Evolutionary conservation across 1,140 invertebrate species (phyloP), one percentile per base, ranked within the genome.

Genomic region (Pentalonia nigronervosa): DNA sequence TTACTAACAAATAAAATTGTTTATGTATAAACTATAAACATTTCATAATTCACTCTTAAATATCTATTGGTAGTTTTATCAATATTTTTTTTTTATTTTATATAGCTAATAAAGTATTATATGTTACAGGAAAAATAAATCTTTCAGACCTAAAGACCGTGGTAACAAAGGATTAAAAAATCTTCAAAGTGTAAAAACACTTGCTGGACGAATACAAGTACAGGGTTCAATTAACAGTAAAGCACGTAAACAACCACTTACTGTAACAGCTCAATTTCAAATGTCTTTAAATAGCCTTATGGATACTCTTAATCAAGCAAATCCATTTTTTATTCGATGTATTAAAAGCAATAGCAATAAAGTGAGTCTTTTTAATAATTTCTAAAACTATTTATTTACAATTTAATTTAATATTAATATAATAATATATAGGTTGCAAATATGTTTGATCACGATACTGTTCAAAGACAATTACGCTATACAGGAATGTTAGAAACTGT

Each of bases 401-500:
- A 50, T 41, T 90, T 7, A 48, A 50, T 25, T 90, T 3, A 34
- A 36, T 93, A 36, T 88, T 88, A 9, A 30, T 45, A 8, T 88
- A 53, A 60, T 50, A 7, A 76, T n/a, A 94, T 94, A 84, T 94
- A 97, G 96, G 97, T 98, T 94, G 97, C 99, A 2, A 99, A 99
- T 95, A 96, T 97, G 94, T 99, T 99, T 95, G 98, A 99, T 95
- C 98, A 99, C 94, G 98, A 98, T 93, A 98, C 98, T 2, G 98
- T 99, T n/a, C 97, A 99, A 94, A 96, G 98, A 87, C 96, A 98
- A 94, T 95, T 97, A 53, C 95, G 97, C 3, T 99, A 99, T 95
- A 99, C 99, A 0, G 99, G 99, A 89, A 99, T 99, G 99, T 95
- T 99, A 94, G 99, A 99, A 95, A 99, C 99, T 0, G 98, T 99